Conservation (phyloP, 2,113 vertebrate species). For the Alaudala cheleensis region DNA sequence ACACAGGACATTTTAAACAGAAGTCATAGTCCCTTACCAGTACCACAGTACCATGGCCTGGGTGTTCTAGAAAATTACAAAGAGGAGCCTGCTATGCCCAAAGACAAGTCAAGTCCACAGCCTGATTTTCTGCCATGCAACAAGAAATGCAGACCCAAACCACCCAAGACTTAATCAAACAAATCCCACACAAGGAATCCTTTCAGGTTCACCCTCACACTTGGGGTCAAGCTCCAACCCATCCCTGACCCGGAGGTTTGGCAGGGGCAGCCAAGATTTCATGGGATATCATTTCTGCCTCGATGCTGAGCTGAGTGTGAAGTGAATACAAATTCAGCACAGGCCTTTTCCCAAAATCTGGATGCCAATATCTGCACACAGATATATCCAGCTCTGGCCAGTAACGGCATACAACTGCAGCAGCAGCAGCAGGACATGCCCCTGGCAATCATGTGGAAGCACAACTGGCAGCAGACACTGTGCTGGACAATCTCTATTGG, state of each 20-base stretch:
- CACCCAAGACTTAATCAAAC: neutral
- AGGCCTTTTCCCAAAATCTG: neutral
- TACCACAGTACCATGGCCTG: no score
- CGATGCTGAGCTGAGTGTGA: neutral
- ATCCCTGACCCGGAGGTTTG: neutral
- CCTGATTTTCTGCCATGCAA: rapidly evolving
- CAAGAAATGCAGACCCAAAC: neutral
- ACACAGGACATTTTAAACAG: rapidly evolving
- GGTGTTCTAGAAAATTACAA: neutral
- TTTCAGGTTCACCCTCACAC: neutral
- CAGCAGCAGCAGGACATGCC: neutral
- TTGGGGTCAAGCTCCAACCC: no score
- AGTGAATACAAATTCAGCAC: neutral
- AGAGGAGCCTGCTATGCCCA: neutral
- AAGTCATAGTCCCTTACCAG: neutral
- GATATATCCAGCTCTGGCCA: neutral
- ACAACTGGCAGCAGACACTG: neutral
- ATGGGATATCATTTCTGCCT: no score
- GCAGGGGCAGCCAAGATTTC: neutral
- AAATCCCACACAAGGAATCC: neutral
- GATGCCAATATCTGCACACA: neutral
- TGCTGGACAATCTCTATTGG: neutral
- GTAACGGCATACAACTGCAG: neutral
- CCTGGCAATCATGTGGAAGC: neutral
- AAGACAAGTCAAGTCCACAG: neutral